phyloP scores from a whole-genome alignment of 2,797 vertebrate species.

The Lepilemur ruficaudatus region DNA sequence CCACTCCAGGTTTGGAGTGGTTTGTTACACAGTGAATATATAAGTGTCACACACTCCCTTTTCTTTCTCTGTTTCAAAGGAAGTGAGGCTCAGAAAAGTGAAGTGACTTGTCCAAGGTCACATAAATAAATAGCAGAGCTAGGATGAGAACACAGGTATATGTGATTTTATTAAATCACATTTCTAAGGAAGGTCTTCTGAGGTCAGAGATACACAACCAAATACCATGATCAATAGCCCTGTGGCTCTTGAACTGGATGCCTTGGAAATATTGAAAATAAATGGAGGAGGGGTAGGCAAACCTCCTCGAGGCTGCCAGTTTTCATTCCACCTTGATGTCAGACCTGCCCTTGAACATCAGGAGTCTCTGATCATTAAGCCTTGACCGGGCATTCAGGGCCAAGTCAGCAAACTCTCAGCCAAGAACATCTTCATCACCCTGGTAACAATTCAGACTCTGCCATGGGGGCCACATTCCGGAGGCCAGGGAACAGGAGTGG shows the following conservation, averaged over 20 bases:
- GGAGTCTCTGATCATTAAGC: background rate
- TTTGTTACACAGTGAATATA: background rate
- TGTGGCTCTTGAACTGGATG: background rate
- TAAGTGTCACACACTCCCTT: background rate
- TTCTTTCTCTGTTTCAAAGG: background rate
- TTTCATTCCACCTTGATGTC: background rate
- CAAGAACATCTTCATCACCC: slow-evolving; percentile 41
- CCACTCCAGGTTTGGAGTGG: background rate
- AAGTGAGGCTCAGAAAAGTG: background rate
- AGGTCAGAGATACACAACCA: background rate
- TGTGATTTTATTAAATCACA: background rate
- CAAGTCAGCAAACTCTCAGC: slow-evolving; percentile 6
- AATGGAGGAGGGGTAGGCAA: background rate
- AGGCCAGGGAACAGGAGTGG: background rate
- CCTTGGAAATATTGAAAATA: background rate
- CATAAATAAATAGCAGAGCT: background rate
- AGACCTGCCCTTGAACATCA: background rate
- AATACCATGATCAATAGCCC: background rate
- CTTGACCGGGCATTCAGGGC: background rate
- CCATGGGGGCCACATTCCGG: background rate
- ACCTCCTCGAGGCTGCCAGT: too few relatives aligned
- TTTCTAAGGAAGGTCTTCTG: background rate
- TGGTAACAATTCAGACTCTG: slow-evolving; percentile 9
- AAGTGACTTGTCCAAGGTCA: background rate
- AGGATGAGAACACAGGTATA: background rate